A percentile compares a stretch with the other conserved stretches of the same genome.
These are phyloP conservation scores for Cercocebus atys DNA, from an alignment of 2,113 vertebrate species.

Conservation along the genomic window DNA sequence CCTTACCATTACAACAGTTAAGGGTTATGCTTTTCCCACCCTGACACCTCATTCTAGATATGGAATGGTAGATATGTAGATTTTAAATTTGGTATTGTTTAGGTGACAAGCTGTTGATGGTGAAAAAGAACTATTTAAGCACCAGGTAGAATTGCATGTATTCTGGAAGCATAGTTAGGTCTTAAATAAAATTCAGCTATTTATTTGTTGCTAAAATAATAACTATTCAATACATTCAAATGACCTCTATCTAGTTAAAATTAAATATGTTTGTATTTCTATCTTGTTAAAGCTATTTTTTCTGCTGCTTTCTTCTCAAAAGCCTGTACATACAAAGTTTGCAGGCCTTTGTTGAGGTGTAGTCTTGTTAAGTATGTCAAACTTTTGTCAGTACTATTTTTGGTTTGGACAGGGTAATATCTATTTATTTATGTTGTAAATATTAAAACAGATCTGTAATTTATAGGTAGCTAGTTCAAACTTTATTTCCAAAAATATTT, in stretches of 20 bases:
- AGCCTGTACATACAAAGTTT: background rate
- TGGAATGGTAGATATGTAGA: background rate
- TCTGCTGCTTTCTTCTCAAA: background rate
- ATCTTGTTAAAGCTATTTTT: too few relatives aligned
- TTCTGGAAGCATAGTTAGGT: background rate
- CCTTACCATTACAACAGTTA: background rate
- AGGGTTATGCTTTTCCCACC: accelerated
- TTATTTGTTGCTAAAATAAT: background rate
- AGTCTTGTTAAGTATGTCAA: background rate
- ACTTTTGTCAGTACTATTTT: background rate
- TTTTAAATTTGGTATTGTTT: background rate
- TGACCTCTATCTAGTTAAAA: background rate
- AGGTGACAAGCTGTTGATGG: background rate
- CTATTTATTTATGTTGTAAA: background rate
- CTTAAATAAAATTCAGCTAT: background rate
- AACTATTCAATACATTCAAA: background rate
- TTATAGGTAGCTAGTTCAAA: background rate
- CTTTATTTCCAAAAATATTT: background rate
- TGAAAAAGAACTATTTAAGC: background rate
- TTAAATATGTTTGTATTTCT: background rate
- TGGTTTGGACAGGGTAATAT: background rate
- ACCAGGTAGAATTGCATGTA: background rate
- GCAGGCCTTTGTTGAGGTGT: background rate
- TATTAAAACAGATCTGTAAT: background rate
- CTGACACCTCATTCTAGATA: too few relatives aligned